Percentiles rank a stretch among this genome's conserved stretches.
Conservation (phyloP, 2,113 vertebrate genomes). For the Macquaria australasica region DNA sequence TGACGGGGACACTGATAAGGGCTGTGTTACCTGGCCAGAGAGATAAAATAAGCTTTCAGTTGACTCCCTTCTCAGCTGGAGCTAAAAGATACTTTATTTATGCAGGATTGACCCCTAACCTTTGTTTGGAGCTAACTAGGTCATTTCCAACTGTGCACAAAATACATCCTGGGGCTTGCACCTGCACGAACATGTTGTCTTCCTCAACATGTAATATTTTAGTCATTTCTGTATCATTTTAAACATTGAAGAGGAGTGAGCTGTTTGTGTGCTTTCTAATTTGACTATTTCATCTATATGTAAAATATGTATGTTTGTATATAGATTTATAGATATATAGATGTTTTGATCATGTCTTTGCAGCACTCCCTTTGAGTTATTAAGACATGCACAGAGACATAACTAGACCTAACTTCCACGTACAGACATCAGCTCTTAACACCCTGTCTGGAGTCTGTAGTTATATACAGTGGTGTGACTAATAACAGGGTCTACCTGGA, state of each 20-base stretch:
- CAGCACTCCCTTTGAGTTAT: neutral
- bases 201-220: conserved; percentile 5
- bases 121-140: conserved; percentile 55
- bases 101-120: conserved; percentile 58
- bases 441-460: conserved; percentile 72
- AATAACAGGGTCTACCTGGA: conserved; percentile 80
- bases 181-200: conserved; percentile 47
- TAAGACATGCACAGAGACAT: conserved; percentile 25
- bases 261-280: neutral
- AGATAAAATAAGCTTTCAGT: conserved; percentile 50
- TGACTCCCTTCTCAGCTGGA: conserved; percentile 6
- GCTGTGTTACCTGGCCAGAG: conserved; percentile 27
- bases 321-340: neutral
- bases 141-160: conserved; percentile 51
- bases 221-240: neutral
- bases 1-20: conserved; percentile 60
- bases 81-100: conserved; percentile 39
- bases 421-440: conserved; percentile 70
- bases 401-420: conserved; percentile 52
- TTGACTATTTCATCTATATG: neutral
- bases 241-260: neutral
- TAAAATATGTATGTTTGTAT: neutral
- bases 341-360: neutral
- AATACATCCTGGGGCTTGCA: conserved; percentile 48
- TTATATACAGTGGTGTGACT: conserved; percentile 71